A percentile compares a stretch with the other conserved stretches of the same genome.
These are phyloP conservation scores for Isurus oxyrinchus DNA, from an alignment of 2,113 vertebrate species.

Conservation along the genomic window DNA sequence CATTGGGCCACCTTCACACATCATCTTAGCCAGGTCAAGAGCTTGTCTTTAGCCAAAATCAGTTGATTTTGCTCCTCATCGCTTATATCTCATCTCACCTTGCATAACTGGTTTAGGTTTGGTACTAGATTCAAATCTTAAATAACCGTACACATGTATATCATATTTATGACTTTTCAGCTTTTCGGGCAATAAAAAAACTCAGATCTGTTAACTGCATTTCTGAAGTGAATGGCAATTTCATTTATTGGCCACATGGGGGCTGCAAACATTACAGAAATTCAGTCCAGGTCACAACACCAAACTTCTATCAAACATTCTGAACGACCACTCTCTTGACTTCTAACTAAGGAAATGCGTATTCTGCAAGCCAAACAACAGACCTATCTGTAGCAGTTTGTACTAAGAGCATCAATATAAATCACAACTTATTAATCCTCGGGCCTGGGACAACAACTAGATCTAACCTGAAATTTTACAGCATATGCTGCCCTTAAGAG, in stretches of 20 bases:
- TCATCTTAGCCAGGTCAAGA: not conserved
- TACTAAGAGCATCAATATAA: not conserved
- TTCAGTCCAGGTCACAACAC: not conserved
- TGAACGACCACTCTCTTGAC: not conserved
- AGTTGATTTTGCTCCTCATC: not conserved
- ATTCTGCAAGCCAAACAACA: not conserved
- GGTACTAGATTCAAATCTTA: not conserved
- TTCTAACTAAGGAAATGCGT: not conserved
- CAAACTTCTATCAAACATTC: not conserved
- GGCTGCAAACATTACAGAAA: constrained; percentile 16
- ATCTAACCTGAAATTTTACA: not conserved
- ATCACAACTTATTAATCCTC: not conserved
- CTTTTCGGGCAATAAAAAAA: not conserved
- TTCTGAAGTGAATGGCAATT: not conserved
- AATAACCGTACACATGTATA: not conserved
- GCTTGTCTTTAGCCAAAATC: not conserved
- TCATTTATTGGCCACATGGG: constrained; percentile 12
- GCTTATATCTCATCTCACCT: not conserved
- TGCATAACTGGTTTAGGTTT: not conserved
- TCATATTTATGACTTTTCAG: not conserved
- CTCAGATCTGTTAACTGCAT: not conserved
- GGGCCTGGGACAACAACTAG: not conserved
- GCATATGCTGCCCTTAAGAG: not conserved
- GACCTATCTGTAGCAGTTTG: not conserved
- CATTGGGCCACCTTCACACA: not conserved